phyloP scores from a whole-genome alignment of 2,888 invertebrate genomes.

The Therioaphis trifolii region DNA sequence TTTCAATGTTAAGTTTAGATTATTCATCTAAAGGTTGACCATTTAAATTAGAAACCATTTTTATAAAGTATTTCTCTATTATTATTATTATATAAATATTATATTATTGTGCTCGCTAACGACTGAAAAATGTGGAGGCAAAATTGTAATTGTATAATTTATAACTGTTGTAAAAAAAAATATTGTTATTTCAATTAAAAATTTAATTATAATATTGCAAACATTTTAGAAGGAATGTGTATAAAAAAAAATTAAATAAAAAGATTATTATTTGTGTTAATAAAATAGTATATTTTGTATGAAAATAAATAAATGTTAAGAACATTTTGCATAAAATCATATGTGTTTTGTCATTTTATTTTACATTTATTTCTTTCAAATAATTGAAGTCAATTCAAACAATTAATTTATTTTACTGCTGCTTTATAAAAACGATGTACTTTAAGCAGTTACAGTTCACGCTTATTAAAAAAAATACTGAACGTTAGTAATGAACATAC shows the following conservation, averaged over 20 bases:
- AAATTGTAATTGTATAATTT: constrained; percentile 52
- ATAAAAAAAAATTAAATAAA: constrained; percentile 34
- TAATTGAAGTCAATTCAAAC: too few relatives aligned
- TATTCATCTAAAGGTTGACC: neutral
- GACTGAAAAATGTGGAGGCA: constrained; percentile 60
- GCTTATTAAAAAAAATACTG: too few relatives aligned
- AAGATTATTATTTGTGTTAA: constrained; percentile 59
- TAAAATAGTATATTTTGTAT: constrained; percentile 62
- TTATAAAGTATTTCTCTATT: constrained; percentile 47
- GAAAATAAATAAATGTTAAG: constrained; percentile 54
- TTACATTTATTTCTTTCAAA: too few relatives aligned
- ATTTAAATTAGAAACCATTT: constrained; percentile 17
- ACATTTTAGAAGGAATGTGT: constrained; percentile 35
- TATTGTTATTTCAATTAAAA: constrained; percentile 44
- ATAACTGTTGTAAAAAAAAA: constrained; percentile 40
- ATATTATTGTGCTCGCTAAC: constrained; percentile 58
- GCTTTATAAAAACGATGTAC: too few relatives aligned
- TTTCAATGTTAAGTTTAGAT: constrained; percentile 4
- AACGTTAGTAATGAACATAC: too few relatives aligned
- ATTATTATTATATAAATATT: constrained; percentile 47
- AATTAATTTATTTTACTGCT: too few relatives aligned
- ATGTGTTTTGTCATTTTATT: neutral
- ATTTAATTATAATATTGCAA: constrained; percentile 44
- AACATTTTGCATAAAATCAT: constrained; percentile 35
- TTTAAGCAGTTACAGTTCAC: too few relatives aligned